phyloP scores from a whole-genome alignment of 2,888 invertebrate species.

The Euclidia mi region DNA sequence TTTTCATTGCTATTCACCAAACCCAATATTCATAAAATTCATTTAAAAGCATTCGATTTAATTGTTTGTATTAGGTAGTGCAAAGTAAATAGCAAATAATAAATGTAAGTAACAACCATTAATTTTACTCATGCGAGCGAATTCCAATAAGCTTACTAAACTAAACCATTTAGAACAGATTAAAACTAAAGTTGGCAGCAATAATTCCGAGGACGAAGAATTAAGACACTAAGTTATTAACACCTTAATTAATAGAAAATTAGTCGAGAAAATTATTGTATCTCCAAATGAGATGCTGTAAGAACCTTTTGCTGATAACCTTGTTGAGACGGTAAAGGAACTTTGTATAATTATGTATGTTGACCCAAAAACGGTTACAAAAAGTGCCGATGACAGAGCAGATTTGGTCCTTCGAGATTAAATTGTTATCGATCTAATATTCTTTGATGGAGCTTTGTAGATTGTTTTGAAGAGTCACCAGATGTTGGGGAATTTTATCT shows the following conservation, averaged over 20 bases:
- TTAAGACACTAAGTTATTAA: constrained; percentile 46
- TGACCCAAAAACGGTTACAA: constrained; percentile 1
- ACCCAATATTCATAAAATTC: too few species aligned
- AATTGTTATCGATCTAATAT: constrained; percentile 1
- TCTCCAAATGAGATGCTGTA: constrained; percentile 31
- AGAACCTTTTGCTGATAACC: constrained; percentile 15
- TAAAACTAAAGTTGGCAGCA: constrained; percentile 37
- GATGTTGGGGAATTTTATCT: too few species aligned
- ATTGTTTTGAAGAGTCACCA: too few species aligned
- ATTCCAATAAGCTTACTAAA: constrained; percentile 14
- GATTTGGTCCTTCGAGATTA: background rate
- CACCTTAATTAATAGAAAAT: constrained; percentile 52
- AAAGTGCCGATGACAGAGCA: too few species aligned
- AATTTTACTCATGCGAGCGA: constrained; percentile 3
- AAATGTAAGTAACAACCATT: background rate
- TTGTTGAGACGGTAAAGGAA: background rate
- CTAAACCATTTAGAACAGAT: constrained; percentile 27
- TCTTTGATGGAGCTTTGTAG: too few species aligned
- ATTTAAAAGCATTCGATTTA: too few species aligned
- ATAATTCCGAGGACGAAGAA: constrained; percentile 32
- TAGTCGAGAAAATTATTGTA: constrained; percentile 40
- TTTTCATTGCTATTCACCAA: too few species aligned
- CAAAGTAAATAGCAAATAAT: too few species aligned
- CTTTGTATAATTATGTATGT: constrained; percentile 3
- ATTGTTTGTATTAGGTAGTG: too few species aligned